Percentiles rank a stretch among this genome's conserved stretches.
These are phyloP conservation scores for Pungitius pungitius DNA, from an alignment of 2,113 vertebrate species.

Conservation along the genomic window DNA sequence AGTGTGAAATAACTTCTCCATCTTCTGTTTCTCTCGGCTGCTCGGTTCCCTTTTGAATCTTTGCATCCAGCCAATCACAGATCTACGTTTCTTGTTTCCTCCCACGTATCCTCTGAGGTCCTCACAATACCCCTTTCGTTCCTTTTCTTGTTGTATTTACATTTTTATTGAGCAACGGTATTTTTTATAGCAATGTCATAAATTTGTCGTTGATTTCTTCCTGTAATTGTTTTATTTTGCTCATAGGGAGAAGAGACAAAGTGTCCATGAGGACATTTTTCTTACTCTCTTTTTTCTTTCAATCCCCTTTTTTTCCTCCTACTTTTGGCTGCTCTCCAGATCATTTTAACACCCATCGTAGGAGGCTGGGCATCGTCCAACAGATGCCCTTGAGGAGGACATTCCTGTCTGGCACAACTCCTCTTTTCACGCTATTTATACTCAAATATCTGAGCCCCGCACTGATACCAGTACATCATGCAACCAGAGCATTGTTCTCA, in stretches of 20 bases:
- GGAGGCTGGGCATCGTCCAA: slow-evolving; percentile 64
- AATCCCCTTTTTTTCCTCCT: background rate
- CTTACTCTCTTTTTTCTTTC: slow-evolving; percentile 30
- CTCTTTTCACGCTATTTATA: slow-evolving; percentile 73
- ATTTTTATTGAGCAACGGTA: background rate
- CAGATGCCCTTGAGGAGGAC: slow-evolving; percentile 76
- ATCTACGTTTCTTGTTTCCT: slow-evolving; percentile 9
- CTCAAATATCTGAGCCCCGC: slow-evolving; percentile 52
- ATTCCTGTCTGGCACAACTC: slow-evolving; percentile 74
- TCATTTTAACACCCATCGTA: slow-evolving; percentile 75
- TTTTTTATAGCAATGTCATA: slow-evolving; percentile 20
- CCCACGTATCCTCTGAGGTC: background rate
- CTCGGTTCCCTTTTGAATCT: slow-evolving; percentile 13
- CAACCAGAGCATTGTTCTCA: slow-evolving; percentile 35
- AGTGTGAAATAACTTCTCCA: slow-evolving; percentile 41
- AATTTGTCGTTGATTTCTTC: slow-evolving; percentile 8
- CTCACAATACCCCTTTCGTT: background rate
- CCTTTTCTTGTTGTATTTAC: background rate
- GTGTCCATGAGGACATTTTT: slow-evolving; percentile 62
- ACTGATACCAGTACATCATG: slow-evolving; percentile 39
- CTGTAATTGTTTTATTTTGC: slow-evolving; percentile 28
- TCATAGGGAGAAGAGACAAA: slow-evolving; percentile 43
- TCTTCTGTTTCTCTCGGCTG: slow-evolving; percentile 42
- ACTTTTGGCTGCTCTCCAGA: slow-evolving; percentile 77
- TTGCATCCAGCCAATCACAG: slow-evolving; percentile 28